phyloP scores from a whole-genome alignment of 2,113 vertebrate species.

The Sarotherodon lohbergeri region DNA sequence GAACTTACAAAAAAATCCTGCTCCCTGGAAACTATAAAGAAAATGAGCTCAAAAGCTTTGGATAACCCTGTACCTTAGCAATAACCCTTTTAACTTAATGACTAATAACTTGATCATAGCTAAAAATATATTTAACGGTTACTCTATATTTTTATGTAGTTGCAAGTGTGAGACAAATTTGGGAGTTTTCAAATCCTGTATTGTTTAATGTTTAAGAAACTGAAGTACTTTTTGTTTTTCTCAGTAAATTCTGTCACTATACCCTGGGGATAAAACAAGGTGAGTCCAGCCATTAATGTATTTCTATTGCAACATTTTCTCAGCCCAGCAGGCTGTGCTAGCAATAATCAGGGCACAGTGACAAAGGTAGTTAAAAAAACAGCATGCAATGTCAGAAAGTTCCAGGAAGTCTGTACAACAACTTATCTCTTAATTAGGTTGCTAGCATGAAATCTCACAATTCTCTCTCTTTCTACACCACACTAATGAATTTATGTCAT shows the following conservation, averaged over 20 bases:
- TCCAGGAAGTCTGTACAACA: neutral
- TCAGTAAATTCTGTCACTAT: neutral
- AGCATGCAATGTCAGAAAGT: neutral
- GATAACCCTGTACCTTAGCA: neutral
- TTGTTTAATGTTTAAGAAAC: neutral
- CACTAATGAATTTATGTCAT: neutral
- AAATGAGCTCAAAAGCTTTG: neutral
- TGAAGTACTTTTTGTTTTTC: neutral
- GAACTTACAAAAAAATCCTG: neutral
- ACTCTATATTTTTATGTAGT: neutral
- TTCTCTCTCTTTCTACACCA: neutral
- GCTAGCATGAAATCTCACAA: neutral
- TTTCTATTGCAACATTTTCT: neutral
- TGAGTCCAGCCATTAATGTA: neutral
- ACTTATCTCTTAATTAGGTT: slow-evolving; percentile 12
- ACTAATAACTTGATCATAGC: neutral
- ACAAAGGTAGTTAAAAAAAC: neutral
- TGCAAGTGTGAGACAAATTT: neutral
- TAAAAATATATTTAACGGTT: neutral
- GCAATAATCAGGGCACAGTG: neutral
- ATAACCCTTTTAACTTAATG: neutral
- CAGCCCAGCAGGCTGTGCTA: neutral
- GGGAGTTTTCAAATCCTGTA: neutral
- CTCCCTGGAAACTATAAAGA: neutral
- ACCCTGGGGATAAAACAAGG: neutral